Evolutionary conservation across 2,113 vertebrate genomes (phyloP).

Genomic region (Rhineura floridana): DNA sequence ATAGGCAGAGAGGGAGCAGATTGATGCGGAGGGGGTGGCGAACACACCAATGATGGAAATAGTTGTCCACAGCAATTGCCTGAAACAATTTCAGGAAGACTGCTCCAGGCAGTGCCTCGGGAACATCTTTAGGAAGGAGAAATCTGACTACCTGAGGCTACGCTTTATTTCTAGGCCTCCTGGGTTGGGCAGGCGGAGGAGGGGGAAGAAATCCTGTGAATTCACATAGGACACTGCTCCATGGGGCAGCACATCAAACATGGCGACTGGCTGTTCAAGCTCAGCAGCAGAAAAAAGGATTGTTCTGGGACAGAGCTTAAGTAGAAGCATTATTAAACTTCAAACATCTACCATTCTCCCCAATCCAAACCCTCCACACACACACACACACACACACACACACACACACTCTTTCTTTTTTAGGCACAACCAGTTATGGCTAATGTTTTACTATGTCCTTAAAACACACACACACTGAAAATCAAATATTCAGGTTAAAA

Average conservation of each 20-base stretch:
- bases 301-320: conserved; percentile 81
- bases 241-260: conserved; percentile 89
- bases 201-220: conserved; percentile 72
- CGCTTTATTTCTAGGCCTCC: conserved; percentile 79
- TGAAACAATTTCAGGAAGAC: conserved; percentile 76
- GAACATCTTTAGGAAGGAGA: conserved; percentile 76
- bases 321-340: conserved; percentile 84
- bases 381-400: neutral
- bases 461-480: conserved; percentile 54
- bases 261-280: conserved; percentile 86
- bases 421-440: conserved; percentile 73
- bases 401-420: conserved; percentile 46
- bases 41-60: conserved; percentile 28
- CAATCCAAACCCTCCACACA: neutral
- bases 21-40: conserved; percentile 11
- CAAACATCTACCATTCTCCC: conserved; percentile 70
- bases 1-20: neutral
- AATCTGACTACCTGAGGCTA: conserved; percentile 72
- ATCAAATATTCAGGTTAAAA: conserved; percentile 42
- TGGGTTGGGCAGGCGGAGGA: conserved; percentile 42
- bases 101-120: conserved; percentile 76
- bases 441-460: conserved; percentile 72
- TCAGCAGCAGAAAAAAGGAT: conserved; percentile 87
- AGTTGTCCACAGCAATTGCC: conserved; percentile 67
- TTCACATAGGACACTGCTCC: conserved; percentile 84